Evolutionary conservation across 2,113 vertebrate species (phyloP).

Genomic region (Pomatorhinus ruficollis): DNA sequence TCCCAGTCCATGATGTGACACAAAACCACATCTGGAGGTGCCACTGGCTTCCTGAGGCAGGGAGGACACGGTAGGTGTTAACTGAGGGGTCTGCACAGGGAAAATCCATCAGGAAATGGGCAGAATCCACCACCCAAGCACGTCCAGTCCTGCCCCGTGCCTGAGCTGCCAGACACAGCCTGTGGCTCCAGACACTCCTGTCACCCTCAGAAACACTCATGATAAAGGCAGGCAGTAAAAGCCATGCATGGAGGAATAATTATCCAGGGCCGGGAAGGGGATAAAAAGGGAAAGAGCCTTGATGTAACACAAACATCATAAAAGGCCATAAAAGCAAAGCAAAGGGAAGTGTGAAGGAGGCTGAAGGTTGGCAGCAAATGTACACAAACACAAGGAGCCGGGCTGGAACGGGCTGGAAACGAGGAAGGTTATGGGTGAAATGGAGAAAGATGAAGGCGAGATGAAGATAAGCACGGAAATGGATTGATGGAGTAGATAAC

Average conservation of each 20-base stretch:
- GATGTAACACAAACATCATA: constrained; percentile 55
- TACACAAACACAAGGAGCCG: neutral
- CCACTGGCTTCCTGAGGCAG: neutral
- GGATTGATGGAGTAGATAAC: neutral
- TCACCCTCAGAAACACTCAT: constrained; percentile 10
- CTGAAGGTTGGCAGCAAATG: constrained; percentile 43
- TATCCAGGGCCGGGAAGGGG: neutral
- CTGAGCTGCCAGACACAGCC: neutral
- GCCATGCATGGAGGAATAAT: neutral
- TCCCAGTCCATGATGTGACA: neutral
- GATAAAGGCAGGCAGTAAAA: constrained; percentile 55
- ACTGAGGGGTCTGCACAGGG: neutral
- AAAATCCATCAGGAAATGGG: neutral
- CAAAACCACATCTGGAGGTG: neutral
- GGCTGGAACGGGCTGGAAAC: neutral
- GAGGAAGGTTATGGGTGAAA: neutral
- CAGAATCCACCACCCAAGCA: neutral
- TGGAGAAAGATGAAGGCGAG: neutral
- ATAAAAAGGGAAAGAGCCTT: constrained; percentile 52
- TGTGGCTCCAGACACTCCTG: constrained; percentile 7
- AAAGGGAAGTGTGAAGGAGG: constrained; percentile 50
- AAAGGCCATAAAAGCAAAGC: constrained; percentile 51
- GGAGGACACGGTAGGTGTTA: neutral
- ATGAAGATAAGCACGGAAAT: neutral
- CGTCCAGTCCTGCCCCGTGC: neutral